Evolutionary conservation across 2,797 vertebrate genomes (phyloP), one percentile per base, ranked within the genome.

Genomic region (Clangula hyemalis): DNA sequence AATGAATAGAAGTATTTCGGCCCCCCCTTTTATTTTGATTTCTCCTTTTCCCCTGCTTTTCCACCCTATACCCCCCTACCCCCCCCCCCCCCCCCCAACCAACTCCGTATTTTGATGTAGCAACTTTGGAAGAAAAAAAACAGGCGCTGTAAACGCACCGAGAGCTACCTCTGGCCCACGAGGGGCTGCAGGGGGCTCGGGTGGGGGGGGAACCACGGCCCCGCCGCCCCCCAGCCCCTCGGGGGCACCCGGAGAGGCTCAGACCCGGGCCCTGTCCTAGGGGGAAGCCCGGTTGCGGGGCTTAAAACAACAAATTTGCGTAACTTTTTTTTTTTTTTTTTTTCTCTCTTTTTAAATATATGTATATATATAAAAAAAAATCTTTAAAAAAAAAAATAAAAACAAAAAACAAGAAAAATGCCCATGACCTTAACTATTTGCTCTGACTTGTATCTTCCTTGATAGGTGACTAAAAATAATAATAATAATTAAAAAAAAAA

Each of bases 341-440:
- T 78, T 47, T 68, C 54, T 89, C 91, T 87, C 76, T 92, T 87
- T 87, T 88, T 74, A 91, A 96, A 92, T 94, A 92, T 94, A 90
- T 96, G 85, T 96, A 86, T 93, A 94, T 93, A 93, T 94, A 95
- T 73, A 88, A 94, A 88, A 94, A 91, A 89, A 84, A 45, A 19
- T 77, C 49, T 49, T 49, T 70, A 80, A 66, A 54, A 65, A 36
- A 34, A 89, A 90, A 87, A 43, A 43, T 43, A 43, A 43, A 43
- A 43, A 43, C 53, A 94, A 93, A 87, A 92, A 87, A 87, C 72
- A 15, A 89, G 81, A 95, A 97, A 96, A 97, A 96, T 95, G 96
- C 96, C 97, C 96, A 96, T 86, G 96, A 97, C 96, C 97, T 97
- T 97, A 97, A 97, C 87, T 95, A 90, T 97, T 93, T 95, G 91